phyloP scores from a whole-genome alignment of 2,888 invertebrate species.

The Agrilus mali region DNA sequence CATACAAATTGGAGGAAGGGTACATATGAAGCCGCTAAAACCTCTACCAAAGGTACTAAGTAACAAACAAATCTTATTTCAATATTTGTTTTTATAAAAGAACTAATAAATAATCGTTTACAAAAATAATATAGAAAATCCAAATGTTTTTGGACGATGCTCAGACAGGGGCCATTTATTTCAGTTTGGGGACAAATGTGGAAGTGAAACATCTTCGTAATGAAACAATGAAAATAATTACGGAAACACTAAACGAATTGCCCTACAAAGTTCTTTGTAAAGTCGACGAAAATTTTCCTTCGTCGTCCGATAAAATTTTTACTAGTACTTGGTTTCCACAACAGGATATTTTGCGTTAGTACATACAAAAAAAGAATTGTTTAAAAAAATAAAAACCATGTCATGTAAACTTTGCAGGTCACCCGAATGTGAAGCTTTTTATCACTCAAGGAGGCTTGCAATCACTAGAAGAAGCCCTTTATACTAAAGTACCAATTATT shows the following conservation, averaged over 20 bases:
- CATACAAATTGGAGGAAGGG: constrained; percentile 32
- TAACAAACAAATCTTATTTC: constrained; percentile 4
- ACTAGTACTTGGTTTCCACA: not conserved
- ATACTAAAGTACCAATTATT: no score
- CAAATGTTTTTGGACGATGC: constrained; percentile 1
- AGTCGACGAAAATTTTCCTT: not conserved
- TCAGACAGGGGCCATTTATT: constrained; percentile 1
- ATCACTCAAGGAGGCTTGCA: no score
- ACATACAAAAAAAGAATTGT: no score
- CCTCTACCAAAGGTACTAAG: constrained; percentile 30
- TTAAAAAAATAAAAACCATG: no score
- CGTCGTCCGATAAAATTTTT: not conserved
- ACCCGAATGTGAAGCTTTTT: no score
- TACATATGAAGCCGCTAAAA: constrained; percentile 29
- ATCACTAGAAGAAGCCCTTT: no score
- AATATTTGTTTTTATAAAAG: no score
- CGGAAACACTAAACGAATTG: not conserved
- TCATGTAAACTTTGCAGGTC: no score
- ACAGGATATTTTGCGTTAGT: not conserved
- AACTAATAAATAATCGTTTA: not conserved
- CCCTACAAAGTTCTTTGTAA: constrained; percentile 1
- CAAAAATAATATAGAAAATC: not conserved
- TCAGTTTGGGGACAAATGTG: not conserved
- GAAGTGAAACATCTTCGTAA: not conserved
- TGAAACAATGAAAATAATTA: not conserved